These are phyloP conservation scores for Pteropus alecto DNA, from an alignment of 2,113 vertebrate genomes.

Conservation along the genomic window DNA sequence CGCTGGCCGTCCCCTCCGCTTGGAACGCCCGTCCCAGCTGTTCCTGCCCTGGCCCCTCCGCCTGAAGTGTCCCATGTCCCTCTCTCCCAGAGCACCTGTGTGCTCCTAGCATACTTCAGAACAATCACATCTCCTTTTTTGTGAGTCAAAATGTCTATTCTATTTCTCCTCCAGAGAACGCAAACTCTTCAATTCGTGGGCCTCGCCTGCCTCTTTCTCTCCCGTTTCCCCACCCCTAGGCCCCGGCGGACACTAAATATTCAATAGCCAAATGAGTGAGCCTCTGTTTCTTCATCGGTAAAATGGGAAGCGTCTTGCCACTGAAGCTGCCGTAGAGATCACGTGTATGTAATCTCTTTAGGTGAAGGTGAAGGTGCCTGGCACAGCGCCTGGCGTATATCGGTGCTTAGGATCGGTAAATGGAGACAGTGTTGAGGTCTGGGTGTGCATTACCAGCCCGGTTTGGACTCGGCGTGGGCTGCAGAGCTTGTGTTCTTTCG, in stretches of 20 bases:
- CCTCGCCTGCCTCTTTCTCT: neutral
- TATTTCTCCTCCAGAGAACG: fast-evolving
- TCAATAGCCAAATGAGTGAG: neutral
- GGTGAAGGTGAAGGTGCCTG: neutral
- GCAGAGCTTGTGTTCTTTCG: neutral
- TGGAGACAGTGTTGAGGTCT: neutral
- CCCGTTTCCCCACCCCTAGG: neutral
- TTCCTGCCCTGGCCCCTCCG: neutral
- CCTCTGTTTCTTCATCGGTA: neutral
- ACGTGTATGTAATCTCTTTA: neutral
- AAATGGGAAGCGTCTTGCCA: neutral
- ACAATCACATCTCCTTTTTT: neutral
- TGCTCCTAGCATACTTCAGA: neutral
- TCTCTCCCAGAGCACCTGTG: fast-evolving
- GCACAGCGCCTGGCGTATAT: no score
- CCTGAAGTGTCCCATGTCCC: neutral
- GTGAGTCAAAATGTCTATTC: neutral
- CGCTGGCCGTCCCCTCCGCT: neutral
- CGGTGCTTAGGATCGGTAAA: neutral
- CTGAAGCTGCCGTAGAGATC: neutral
- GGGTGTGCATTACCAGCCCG: neutral
- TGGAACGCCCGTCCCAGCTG: neutral
- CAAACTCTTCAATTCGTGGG: neutral
- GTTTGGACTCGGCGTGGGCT: no score
- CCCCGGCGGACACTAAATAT: neutral